These are phyloP conservation scores for Heptranchias perlo DNA, from an alignment of 2,113 vertebrate species.

Conservation along the genomic window DNA sequence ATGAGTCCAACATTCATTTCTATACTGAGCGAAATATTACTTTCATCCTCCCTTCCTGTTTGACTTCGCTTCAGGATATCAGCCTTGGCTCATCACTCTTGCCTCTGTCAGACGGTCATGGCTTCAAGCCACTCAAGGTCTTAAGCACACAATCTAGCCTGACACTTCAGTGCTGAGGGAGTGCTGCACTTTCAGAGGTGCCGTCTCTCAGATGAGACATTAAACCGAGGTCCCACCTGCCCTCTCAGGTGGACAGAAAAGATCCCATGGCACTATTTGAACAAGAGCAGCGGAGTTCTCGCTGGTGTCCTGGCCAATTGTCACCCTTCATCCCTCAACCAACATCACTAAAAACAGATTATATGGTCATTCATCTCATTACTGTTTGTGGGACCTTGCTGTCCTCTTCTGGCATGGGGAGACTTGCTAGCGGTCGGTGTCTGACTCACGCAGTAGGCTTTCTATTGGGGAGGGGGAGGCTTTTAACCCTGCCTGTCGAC, in stretches of 20 bases:
- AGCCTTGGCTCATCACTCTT: not conserved
- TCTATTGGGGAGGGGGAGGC: not conserved
- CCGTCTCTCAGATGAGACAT: not conserved
- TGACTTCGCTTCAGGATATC: no score
- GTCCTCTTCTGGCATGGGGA: not conserved
- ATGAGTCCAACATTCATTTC: no score
- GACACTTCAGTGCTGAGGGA: not conserved
- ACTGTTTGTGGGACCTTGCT: not conserved
- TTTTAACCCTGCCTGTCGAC: not conserved
- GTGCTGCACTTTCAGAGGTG: no score
- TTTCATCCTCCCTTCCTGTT: no score
- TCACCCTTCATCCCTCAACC: not conserved
- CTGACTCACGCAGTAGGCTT: not conserved
- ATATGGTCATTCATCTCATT: not conserved
- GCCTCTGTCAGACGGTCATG: not conserved
- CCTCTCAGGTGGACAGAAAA: not conserved
- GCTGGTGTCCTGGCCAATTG: not conserved
- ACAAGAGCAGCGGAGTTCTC: not conserved
- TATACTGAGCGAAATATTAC: no score
- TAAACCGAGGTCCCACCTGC: no score
- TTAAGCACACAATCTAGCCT: not conserved
- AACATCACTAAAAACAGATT: not conserved
- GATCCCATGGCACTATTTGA: not conserved
- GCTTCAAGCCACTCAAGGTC: not conserved
- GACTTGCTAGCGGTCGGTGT: not conserved